phyloP scores from a whole-genome alignment of 2,113 vertebrate genomes.

The Toxotes chatareus region DNA sequence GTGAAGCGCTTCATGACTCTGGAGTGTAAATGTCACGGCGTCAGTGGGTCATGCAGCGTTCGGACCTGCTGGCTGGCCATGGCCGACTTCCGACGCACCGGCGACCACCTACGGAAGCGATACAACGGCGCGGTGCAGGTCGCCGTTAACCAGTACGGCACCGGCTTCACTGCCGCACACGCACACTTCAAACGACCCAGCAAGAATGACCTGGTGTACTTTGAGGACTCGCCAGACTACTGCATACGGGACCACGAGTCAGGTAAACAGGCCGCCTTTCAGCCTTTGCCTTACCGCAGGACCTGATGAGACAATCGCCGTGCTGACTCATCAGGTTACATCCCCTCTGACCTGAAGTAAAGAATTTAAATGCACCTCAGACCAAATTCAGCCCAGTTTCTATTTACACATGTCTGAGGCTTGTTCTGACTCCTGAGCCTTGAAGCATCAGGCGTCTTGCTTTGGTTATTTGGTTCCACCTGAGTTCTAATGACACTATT shows the following conservation, averaged over 20 bases:
- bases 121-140: slow-evolving; percentile 95
- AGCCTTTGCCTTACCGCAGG: neutral
- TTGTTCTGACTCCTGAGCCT: neutral
- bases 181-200: slow-evolving; percentile 91
- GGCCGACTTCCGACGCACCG: slow-evolving; percentile 94
- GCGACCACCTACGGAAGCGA: slow-evolving; percentile 92
- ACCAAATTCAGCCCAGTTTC: neutral
- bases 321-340: neutral
- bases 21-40: slow-evolving; percentile 96
- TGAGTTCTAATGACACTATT: neutral
- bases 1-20: slow-evolving; percentile 94
- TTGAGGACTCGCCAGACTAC: slow-evolving; percentile 97
- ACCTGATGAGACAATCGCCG: neutral
- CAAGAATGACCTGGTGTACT: slow-evolving; percentile 95
- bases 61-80: slow-evolving; percentile 97
- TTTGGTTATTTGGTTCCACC: neutral
- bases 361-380: too few species aligned
- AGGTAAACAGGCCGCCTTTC: slow-evolving; percentile 77
- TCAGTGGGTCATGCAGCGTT: slow-evolving; percentile 95
- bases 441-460: neutral
- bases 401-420: neutral
- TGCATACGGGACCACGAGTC: slow-evolving; percentile 93
- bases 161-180: slow-evolving; percentile 91
- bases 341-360: too few species aligned
- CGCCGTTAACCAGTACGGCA: slow-evolving; percentile 96